Base-by-base conservation (phyloP, 2,888 invertebrate species). In the Salpingus planirostris region DNA sequence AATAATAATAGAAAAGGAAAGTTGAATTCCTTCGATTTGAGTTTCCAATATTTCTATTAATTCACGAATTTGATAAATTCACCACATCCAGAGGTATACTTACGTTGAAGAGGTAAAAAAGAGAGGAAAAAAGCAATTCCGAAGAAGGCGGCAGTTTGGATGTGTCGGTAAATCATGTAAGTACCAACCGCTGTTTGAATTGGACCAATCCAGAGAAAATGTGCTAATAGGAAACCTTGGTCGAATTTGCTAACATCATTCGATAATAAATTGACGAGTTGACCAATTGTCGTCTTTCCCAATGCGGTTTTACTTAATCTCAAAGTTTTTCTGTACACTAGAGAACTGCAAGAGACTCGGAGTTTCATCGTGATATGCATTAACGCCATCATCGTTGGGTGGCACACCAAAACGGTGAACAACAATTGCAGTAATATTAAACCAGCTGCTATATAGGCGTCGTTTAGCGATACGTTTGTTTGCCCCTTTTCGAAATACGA, bases 331-430 rank as follows among this genome's bases (percentile, higher is more conserved):
- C 88, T 74, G 56, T 88, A 90, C 37, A 92, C 76, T 14, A 91
- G 68, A 0, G 86, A 80, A 52, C 88, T 86, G 55, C 84, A 81
- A 0, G 87, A 83, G 1, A 91, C 76, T 8, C 90, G 69, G 60
- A 89, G 73, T 62, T 85, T 80, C 87, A 89, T 85, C 29, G 90
- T 87, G 62, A 85, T 75, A 53, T 87, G 83, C 39, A 83, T 70
- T 11, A 86, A 76, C 13, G 80, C 82, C 75, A 92, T 80, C 80
- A 93, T 88, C 55, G 86, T 87, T 0, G 91, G 90, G 67, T 97
- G 63, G n/a, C 48, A 49, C 14, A 60, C 36, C 7, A 61, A 35
- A 8, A 52, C 44, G 32, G 60, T 57, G 3, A 57, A 23, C 6
- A 57, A 5, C 23, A 61, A 46, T 18, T 46, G 43, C 14, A 50